Percentiles rank a stretch among this genome's conserved stretches.
Conservation (phyloP, 2,888 invertebrate genomes). For the Andrena haemorrhoa region DNA sequence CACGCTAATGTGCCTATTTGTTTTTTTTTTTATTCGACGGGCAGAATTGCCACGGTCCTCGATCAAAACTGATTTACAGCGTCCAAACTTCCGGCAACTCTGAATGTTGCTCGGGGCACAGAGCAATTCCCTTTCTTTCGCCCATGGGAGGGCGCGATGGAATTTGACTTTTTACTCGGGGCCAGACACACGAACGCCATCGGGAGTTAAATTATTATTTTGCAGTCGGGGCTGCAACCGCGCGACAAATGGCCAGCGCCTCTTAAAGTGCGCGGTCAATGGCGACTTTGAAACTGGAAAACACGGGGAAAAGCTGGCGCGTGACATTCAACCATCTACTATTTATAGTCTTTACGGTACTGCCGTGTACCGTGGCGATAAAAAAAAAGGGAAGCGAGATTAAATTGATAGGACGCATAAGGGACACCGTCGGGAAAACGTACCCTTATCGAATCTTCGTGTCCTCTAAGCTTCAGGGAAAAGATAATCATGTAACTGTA, state of each 20-base stretch:
- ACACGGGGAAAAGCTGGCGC: constrained; percentile 3
- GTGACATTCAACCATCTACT: constrained; percentile 24
- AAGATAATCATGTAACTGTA: too few species aligned
- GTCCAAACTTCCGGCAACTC: constrained; percentile 24
- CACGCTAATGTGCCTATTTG: constrained; percentile 10
- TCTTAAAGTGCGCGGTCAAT: constrained; percentile 18
- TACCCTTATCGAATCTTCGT: constrained; percentile 35
- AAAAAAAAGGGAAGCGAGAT: constrained; percentile 17
- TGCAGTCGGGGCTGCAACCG: not conserved
- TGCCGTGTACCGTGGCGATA: not conserved
- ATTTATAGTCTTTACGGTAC: constrained; percentile 33
- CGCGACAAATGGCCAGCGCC: constrained; percentile 7
- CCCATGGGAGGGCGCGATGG: constrained; percentile 4
- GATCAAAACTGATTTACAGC: constrained; percentile 39
- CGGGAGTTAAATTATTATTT: constrained; percentile 46
- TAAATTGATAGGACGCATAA: constrained; percentile 51
- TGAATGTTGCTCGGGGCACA: constrained; percentile 9
- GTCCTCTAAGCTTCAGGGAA: too few species aligned
- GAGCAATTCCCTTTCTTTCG: constrained; percentile 4
- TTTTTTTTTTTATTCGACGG: constrained; percentile 19
- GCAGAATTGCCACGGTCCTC: not conserved
- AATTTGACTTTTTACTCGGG: constrained; percentile 44
- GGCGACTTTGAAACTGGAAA: constrained; percentile 23
- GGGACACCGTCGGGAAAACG: constrained; percentile 33
- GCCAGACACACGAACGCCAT: constrained; percentile 12